Percentiles rank a stretch among this genome's conserved stretches.
These are phyloP conservation scores for Piscicola geometra DNA, from an alignment of 2,888 invertebrate species.

Conservation along the genomic window DNA sequence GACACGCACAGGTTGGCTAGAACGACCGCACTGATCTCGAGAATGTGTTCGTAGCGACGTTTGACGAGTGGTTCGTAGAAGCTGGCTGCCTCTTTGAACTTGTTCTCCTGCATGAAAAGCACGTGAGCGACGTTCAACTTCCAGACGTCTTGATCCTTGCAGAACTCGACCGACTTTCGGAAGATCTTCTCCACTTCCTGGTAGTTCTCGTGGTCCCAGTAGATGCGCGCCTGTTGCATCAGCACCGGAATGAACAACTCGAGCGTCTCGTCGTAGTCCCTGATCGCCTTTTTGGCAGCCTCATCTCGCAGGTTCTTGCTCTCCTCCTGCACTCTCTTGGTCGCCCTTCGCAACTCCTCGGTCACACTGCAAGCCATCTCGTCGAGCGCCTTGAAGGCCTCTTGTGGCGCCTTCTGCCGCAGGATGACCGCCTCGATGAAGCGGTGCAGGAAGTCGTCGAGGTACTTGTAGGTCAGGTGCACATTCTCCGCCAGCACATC, in stretches of 20 bases:
- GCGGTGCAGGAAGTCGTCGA: constrained; percentile 88
- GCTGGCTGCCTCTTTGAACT: constrained; percentile 93
- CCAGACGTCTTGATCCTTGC: constrained; percentile 94
- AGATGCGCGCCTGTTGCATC: constrained; percentile 99
- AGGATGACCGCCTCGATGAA: constrained; percentile 94
- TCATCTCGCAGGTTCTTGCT: constrained; percentile 81
- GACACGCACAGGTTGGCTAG: constrained; percentile 96
- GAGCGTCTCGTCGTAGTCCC: constrained; percentile 82
- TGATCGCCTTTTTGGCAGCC: constrained; percentile 79
- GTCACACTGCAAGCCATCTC: constrained; percentile 85
- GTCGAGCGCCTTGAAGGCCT: constrained; percentile 85
- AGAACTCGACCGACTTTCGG: constrained; percentile 92
- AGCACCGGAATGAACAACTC: constrained; percentile 81
- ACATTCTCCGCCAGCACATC: constrained; percentile 96
- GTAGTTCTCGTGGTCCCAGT: constrained; percentile 95
- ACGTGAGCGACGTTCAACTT: constrained; percentile 96
- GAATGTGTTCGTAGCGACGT: constrained; percentile 83
- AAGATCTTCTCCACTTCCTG: constrained; percentile 93
- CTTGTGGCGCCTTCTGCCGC: constrained; percentile 90
- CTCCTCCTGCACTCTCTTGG: constrained; percentile 81
- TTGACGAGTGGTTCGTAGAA: constrained; percentile 97
- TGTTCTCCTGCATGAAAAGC: constrained; percentile 96
- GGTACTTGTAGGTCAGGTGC: constrained; percentile 87
- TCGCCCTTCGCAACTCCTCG: constrained; percentile 80
- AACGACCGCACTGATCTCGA: constrained; percentile 93